Base-by-base conservation (phyloP, 2,888 invertebrate genomes). In the Ligdia adustata region DNA sequence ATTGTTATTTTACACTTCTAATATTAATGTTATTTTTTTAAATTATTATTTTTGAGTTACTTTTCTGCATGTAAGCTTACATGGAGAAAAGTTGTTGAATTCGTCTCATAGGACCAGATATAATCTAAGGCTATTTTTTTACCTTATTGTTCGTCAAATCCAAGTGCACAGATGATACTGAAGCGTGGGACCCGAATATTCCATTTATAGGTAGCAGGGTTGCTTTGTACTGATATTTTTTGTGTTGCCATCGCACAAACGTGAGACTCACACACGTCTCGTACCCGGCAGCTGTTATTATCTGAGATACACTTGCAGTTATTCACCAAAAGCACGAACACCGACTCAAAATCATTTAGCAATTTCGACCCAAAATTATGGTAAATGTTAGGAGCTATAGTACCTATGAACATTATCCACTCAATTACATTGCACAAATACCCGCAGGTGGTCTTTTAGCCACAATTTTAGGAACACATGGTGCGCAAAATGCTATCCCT, bases 191-290 rank as follows among this genome's bases (percentile, higher is more conserved):
- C 68, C 72, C 54, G 64, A 77, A 77, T 85, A 78, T 76, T 79
- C 85, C 75, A 87, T 88, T 88, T 89, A 89, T 89, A 89, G 62
- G 62, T 67, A 69, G 72, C 70, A 75, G 81, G 83, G 78, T 81
- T 79, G 69, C 81, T 78, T 62, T 73, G 70, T 70, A 57, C 72
- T 67, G 66, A 78, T 78, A 77, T 81, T 88, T 88, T 87, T 89
- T 86, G 81, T 79, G 77, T 60, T 77, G 75, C 75, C 82, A 83
- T 81, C 76, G 66, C 69, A 72, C 67, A 75, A 82, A 78, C 85
- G 85, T 85, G 83, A 83, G 75, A 61, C 65, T 71, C 66, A 73
- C 74, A 81, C 79, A 82, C 78, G 76, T 70, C 75, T 76, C 67
- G 72, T 68, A 69, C 74, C 60, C 63, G 72, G 58, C 71, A 71